These are phyloP conservation scores for Apodemia duryi DNA, from an alignment of 2,888 invertebrate genomes.

Conservation along the genomic window DNA sequence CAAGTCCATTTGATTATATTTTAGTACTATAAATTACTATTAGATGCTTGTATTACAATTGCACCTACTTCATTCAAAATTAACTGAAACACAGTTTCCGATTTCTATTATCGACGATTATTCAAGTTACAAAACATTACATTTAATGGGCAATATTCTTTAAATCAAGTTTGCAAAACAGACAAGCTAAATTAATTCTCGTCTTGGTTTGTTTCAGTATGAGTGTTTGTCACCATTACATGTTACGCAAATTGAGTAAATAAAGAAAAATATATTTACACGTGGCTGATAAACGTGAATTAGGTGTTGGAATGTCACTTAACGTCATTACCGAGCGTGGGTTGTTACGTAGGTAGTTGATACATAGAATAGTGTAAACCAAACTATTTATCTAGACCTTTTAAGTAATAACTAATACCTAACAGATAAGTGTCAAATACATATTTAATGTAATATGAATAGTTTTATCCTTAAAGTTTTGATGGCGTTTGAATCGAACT, in stretches of 20 bases:
- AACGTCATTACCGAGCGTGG: slow-evolving; percentile 15
- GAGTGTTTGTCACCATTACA: not conserved
- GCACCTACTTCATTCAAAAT: too few relatives aligned
- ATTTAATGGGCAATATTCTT: slow-evolving; percentile 43
- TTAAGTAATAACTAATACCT: not conserved
- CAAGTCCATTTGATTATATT: too few relatives aligned
- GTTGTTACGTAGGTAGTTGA: not conserved
- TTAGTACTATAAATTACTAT: too few relatives aligned
- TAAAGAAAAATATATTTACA: slow-evolving; percentile 8
- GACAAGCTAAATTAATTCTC: not conserved
- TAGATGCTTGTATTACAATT: too few relatives aligned
- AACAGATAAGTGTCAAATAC: not conserved
- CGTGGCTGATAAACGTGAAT: slow-evolving; percentile 11
- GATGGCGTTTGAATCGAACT: too few relatives aligned
- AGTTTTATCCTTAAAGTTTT: too few relatives aligned
- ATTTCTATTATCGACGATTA: too few relatives aligned
- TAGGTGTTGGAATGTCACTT: slow-evolving; percentile 20
- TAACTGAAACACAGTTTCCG: too few relatives aligned
- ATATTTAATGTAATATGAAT: too few relatives aligned
- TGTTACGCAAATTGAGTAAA: slow-evolving; percentile 13
- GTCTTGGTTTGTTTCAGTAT: not conserved
- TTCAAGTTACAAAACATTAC: too few relatives aligned
- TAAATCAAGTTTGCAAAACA: slow-evolving; percentile 45
- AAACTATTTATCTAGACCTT: not conserved
- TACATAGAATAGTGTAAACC: not conserved